A percentile compares a stretch with the other conserved stretches of the same genome.
phyloP scores from a whole-genome alignment of 2,888 invertebrate genomes.

The Busseola fusca region DNA sequence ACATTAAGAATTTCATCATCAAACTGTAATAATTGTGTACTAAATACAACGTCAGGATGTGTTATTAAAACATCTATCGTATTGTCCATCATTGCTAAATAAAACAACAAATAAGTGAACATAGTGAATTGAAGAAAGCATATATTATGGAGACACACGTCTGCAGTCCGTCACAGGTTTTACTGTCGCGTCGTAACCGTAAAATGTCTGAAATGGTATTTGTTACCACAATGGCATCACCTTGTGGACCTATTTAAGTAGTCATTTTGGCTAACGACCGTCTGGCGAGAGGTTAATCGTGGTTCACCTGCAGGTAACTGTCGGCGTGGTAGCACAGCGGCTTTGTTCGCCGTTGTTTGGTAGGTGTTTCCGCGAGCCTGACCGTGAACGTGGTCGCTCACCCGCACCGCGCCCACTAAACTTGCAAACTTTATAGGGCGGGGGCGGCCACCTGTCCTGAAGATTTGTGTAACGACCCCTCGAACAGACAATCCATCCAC shows the following conservation, averaged over 20 bases:
- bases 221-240: slow-evolving; percentile 75
- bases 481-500: slow-evolving; percentile 74
- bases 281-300: slow-evolving; percentile 82
- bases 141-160: slow-evolving; percentile 61
- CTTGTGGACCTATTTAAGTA: slow-evolving; percentile 77
- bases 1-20: not conserved
- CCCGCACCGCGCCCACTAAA: slow-evolving; percentile 78
- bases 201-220: slow-evolving; percentile 77
- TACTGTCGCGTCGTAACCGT: slow-evolving; percentile 75
- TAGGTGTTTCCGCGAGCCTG: slow-evolving; percentile 68
- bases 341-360: slow-evolving; percentile 75
- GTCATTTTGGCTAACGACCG: slow-evolving; percentile 79
- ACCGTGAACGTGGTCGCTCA: slow-evolving; percentile 86
- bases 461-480: slow-evolving; percentile 78
- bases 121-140: slow-evolving; percentile 62
- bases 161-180: slow-evolving; percentile 77
- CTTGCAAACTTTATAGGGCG: slow-evolving; percentile 79
- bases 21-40: not conserved
- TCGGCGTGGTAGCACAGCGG: slow-evolving; percentile 67
- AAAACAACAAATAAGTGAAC: slow-evolving; percentile 27
- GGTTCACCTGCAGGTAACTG: slow-evolving; percentile 84
- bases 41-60: slow-evolving; percentile 1
- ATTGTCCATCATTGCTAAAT: slow-evolving; percentile 10
- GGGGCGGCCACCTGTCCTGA: slow-evolving; percentile 78
- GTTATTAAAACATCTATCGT: slow-evolving; percentile 2